Percentiles rank a stretch among this genome's conserved stretches.
Evolutionary conservation across 2,113 vertebrate genomes (phyloP).

Genomic region (Nibea albiflora): DNA sequence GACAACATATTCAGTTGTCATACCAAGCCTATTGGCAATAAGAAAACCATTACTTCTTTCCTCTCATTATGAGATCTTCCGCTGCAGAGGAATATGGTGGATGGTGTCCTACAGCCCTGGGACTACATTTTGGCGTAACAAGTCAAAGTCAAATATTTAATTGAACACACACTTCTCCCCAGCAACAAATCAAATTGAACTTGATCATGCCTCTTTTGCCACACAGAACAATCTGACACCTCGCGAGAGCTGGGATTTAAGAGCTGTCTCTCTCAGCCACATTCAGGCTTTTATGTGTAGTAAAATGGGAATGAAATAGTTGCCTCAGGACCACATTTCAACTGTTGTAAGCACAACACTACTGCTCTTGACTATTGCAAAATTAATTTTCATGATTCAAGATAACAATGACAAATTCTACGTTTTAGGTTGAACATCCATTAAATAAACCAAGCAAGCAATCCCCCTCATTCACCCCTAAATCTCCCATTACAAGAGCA

Average conservation of each 20-base stretch:
- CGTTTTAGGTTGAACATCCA: neutral
- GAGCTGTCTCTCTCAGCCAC: slow-evolving; percentile 54
- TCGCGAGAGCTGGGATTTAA: slow-evolving; percentile 74
- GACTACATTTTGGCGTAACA: slow-evolving; percentile 81
- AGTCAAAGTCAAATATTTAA: slow-evolving; percentile 88
- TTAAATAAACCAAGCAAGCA: neutral
- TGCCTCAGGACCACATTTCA: slow-evolving; percentile 6
- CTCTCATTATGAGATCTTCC: slow-evolving; percentile 82
- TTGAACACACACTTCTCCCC: slow-evolving; percentile 84
- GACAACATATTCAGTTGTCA: slow-evolving; percentile 12
- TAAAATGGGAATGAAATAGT: slow-evolving; percentile 25
- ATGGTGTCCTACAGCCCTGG: slow-evolving; percentile 79
- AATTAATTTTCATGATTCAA: neutral
- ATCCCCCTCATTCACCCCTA: neutral
- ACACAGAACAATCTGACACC: slow-evolving; percentile 66
- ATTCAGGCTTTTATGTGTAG: slow-evolving; percentile 38
- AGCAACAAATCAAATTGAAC: slow-evolving; percentile 78
- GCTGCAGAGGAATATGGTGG: slow-evolving; percentile 81
- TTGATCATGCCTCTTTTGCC: slow-evolving; percentile 72
- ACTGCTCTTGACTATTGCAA: neutral
- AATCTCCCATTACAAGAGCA: neutral
- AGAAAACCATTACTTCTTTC: slow-evolving; percentile 26
- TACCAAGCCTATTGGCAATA: slow-evolving; percentile 28
- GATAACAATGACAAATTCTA: neutral
- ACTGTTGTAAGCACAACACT: neutral